Evolutionary conservation across 2,888 invertebrate species (phyloP).

Genomic region (Eristalinus aeneus): DNA sequence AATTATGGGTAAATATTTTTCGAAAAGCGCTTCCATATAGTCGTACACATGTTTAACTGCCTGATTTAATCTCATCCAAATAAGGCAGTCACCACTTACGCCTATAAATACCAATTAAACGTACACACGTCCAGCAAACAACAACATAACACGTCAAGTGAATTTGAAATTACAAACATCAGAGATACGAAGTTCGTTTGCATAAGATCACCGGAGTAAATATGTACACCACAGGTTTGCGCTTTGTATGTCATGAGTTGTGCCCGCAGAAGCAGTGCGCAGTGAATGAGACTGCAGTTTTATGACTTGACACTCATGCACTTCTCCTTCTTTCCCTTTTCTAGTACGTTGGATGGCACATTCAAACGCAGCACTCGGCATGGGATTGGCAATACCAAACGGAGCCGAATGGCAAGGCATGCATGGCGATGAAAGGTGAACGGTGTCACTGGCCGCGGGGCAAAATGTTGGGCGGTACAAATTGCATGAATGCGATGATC

Average conservation of each 20-base stretch:
- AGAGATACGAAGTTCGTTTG: not conserved
- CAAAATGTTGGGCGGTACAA: conserved; percentile 86
- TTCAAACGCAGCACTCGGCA: conserved; percentile 77
- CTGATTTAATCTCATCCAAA: too few species aligned
- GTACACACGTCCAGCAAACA: not conserved
- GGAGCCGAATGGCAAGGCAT: conserved; percentile 78
- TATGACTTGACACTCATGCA: not conserved
- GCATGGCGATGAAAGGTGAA: conserved; percentile 77
- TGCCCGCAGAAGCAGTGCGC: not conserved
- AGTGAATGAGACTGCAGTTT: not conserved
- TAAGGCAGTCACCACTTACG: not conserved
- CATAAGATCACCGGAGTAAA: not conserved
- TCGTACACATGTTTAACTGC: too few species aligned
- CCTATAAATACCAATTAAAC: not conserved
- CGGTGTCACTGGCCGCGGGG: conserved; percentile 84
- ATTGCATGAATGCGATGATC: conserved; percentile 85
- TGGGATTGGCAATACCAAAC: conserved; percentile 80
- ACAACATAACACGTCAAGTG: not conserved
- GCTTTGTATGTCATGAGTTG: not conserved
- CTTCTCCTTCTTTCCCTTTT: not conserved
- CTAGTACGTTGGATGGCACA: conserved; percentile 79
- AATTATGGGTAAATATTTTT: too few species aligned
- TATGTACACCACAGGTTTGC: not conserved
- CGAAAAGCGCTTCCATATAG: too few species aligned
- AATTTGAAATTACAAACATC: not conserved